These are phyloP conservation scores for Tachypleus tridentatus DNA, from an alignment of 1,140 invertebrate species.

Conservation along the genomic window DNA sequence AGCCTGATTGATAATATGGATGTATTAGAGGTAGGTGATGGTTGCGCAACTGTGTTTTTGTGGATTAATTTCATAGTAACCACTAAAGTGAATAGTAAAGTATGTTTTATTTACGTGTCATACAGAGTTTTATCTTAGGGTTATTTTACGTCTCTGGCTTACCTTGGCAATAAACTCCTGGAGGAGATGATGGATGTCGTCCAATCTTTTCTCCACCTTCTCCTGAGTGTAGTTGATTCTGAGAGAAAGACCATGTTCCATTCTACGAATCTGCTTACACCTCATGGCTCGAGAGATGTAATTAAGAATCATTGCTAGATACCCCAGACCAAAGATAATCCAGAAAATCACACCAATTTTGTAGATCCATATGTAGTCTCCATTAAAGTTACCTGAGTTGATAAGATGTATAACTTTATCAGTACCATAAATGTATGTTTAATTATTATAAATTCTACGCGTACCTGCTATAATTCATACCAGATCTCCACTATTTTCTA, in stretches of 20 bases:
- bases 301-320: constrained; percentile 78
- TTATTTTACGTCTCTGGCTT: background rate
- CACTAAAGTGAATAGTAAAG: no score
- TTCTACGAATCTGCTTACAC: constrained; percentile 18
- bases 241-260: constrained; percentile 17
- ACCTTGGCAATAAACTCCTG: constrained; percentile 18
- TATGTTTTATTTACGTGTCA: no score
- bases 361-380: constrained; percentile 44
- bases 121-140: no score
- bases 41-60: no score
- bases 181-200: constrained; percentile 19
- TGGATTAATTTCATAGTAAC: no score
- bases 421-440: background rate
- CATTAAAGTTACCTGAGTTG: constrained; percentile 23
- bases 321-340: constrained; percentile 82
- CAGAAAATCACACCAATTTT: constrained; percentile 58
- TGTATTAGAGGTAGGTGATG: no score
- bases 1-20: no score
- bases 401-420: background rate
- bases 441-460: background rate
- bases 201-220: constrained; percentile 18
- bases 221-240: constrained; percentile 21
- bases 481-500: background rate
- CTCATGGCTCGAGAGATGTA: constrained; percentile 45
- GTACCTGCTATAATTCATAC: background rate